Evolutionary conservation across 2,888 invertebrate species (phyloP).

Genomic region (Elegia similella): DNA sequence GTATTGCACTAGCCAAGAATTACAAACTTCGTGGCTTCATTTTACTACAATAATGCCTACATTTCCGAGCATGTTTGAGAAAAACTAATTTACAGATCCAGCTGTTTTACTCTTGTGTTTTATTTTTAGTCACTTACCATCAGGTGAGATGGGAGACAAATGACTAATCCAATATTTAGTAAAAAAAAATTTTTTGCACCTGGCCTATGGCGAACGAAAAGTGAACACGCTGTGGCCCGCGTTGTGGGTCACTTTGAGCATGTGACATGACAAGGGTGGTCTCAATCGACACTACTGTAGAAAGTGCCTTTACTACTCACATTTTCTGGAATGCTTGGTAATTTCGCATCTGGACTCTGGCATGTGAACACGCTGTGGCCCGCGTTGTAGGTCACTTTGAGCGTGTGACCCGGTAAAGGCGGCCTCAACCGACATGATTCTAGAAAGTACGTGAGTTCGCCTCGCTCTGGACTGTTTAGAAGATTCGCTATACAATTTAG

Average conservation of each 20-base stretch:
- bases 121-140: no score
- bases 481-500: conserved; percentile 91
- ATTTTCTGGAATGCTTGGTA: conserved; percentile 98
- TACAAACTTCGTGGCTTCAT: no score
- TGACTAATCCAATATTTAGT: no score
- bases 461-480: conserved; percentile 76
- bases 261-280: conserved; percentile 67
- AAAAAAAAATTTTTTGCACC: no score
- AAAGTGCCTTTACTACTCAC: conserved; percentile 83
- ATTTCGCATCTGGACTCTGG: conserved; percentile 90
- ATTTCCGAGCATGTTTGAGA: no score
- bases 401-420: conserved; percentile 66
- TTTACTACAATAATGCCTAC: no score
- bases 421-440: conserved; percentile 67
- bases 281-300: conserved; percentile 64
- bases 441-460: conserved; percentile 60
- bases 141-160: no score
- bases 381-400: conserved; percentile 63
- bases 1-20: no score
- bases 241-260: conserved; percentile 62
- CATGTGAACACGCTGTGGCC: conserved; percentile 74
- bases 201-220: conserved; percentile 90
- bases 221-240: conserved; percentile 67
- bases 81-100: no score
- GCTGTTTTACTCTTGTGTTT: no score